Conservation (phyloP, 2,888 invertebrate species). For the Drosophila barbarae region DNA sequence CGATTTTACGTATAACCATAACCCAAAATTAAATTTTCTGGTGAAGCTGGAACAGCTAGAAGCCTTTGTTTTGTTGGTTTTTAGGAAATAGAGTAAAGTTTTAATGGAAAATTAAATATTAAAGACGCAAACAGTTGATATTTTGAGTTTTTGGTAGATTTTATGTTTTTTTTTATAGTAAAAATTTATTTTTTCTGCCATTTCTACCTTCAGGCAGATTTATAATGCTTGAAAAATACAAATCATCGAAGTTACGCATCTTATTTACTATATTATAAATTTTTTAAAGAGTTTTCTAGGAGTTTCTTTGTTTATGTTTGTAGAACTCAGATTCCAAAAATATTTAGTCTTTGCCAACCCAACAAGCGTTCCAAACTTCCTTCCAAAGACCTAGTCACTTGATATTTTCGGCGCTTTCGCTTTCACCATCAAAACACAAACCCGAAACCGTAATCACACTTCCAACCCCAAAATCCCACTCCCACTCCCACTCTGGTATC, state of each 20-base stretch:
- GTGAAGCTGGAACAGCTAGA: slow-evolving; percentile 9
- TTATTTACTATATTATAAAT: too few species aligned
- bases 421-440: slow-evolving; percentile 20
- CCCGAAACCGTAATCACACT: slow-evolving; percentile 4
- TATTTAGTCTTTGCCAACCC: neutral
- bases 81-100: neutral
- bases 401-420: slow-evolving; percentile 24
- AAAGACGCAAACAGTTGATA: too few species aligned
- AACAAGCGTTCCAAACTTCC: neutral
- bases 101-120: neutral
- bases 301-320: neutral
- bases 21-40: slow-evolving; percentile 3
- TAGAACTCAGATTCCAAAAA: neutral
- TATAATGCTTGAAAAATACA: neutral
- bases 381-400: neutral
- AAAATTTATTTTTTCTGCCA: neutral
- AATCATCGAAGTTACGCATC: neutral
- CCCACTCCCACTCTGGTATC: slow-evolving; percentile 46
- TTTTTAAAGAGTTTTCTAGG: neutral
- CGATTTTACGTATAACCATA: slow-evolving; percentile 25
- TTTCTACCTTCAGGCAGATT: neutral
- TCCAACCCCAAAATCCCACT: slow-evolving; percentile 12
- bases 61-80: neutral
- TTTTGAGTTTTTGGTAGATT: neutral
- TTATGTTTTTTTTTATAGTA: neutral